A percentile compares a stretch with the other conserved stretches of the same genome.
Conservation (phyloP, 2,888 invertebrate species). For the Gastracanthus pulcherrimus region DNA sequence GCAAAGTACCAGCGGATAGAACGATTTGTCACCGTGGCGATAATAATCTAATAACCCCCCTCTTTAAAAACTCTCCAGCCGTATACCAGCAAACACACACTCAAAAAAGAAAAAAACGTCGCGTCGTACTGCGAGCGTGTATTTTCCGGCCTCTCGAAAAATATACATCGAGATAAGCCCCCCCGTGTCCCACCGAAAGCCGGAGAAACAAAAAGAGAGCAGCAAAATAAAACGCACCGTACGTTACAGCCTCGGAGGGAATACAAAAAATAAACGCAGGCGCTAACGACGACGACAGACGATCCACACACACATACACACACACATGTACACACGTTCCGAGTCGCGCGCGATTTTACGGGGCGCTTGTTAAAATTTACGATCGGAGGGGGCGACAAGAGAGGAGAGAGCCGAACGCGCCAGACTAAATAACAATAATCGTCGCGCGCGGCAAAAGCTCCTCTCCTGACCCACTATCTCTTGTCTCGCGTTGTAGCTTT, state of each 20-base stretch:
- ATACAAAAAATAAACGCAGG: no score
- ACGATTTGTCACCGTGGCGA: conserved; percentile 6
- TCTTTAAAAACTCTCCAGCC: neutral
- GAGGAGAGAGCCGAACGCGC: no score
- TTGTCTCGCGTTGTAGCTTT: neutral
- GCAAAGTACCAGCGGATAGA: no score
- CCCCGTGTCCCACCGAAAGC: no score
- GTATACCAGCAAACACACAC: neutral
- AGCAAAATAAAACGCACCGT: conserved; percentile 1
- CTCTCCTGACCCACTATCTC: conserved; percentile 20
- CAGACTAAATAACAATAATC: conserved; percentile 41
- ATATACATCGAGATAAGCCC: neutral
- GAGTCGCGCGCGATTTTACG: conserved; percentile 21
- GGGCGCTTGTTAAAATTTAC: conserved; percentile 45
- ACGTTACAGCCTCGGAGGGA: no score
- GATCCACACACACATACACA: no score
- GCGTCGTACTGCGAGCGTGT: neutral
- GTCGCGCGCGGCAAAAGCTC: conserved; percentile 1
- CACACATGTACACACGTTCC: no score
- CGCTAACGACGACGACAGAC: no score
- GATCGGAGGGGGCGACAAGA: neutral
- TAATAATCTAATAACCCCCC: neutral
- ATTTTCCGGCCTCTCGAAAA: neutral
- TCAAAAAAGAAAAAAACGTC: neutral
- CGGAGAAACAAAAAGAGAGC: neutral